Base-by-base conservation (phyloP, 2,888 invertebrate species). In the Trissonchulus latispiculum region DNA sequence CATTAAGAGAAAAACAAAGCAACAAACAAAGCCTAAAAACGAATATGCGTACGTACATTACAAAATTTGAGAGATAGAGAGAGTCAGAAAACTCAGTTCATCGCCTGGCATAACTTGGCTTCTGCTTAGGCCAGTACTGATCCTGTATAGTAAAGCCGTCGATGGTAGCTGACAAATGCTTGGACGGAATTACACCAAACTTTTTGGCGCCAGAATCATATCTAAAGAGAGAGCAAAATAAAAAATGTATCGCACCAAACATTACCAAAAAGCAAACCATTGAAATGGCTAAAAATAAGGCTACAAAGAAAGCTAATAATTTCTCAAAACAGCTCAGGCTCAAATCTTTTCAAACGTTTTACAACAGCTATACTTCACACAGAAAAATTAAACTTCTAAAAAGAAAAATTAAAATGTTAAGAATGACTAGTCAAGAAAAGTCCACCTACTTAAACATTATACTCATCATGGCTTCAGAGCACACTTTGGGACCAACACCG, bases 101-200 rank as follows among this genome's bases (percentile, higher is more conserved):
- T n/a, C n/a, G n/a, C n/a, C n/a, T 48, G 48, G 48, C 48, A 23
- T 48, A 48, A 48, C 8, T 8, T 8, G 48, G 48, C 86, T 93
- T 93, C 87, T 95, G 94, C 82, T 95, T 95, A 87, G 95, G 94
- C 99, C 99, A 99, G 83, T 95, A 89, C 79, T 93, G 91, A 86
- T 96, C 96, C 87, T 95, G 94, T 87, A 99, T 94, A 86, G 95
- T 95, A 87, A 99, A 95, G 84, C 96, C 99, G 88, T 99, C 99
- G 84, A 99, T 97, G 79, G 97, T 97, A 81, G 97, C 96, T 72
- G 97, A 96, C 84, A 99, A 88, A 87, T 97, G 96, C 88, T 97
- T 97, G 79, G 97, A 96, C 85, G 95, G 95, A 78, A 99, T 91
- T 87, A 92, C 92, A 36, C 93, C 91, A 88, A 99, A 99, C 85